Conservation (phyloP, 2,113 vertebrate genomes). For the Pseudonaja textilis region DNA sequence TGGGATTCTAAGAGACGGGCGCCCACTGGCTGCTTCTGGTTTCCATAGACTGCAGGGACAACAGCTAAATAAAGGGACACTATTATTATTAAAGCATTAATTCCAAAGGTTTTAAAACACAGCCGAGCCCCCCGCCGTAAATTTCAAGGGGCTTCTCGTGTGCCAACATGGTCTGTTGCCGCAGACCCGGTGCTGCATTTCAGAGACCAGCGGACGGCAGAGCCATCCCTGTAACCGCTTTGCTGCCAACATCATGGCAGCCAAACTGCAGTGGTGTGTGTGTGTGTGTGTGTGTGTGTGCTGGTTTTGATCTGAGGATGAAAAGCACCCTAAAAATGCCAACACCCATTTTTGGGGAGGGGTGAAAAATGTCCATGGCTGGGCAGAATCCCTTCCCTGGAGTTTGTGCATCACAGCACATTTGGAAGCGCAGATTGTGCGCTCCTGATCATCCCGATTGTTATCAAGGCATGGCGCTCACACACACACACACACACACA, state of each 20-base stretch:
- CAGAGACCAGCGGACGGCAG: not conserved
- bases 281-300: no score
- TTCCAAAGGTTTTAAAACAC: not conserved
- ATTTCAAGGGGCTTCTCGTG: not conserved
- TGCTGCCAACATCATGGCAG: not conserved
- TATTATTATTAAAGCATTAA: not conserved
- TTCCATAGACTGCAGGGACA: not conserved
- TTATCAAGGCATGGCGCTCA: not conserved
- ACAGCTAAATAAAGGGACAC: not conserved
- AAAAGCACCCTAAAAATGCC: not conserved
- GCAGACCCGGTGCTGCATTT: not conserved
- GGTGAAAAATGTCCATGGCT: not conserved
- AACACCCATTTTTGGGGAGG: not conserved
- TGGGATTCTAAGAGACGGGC: not conserved
- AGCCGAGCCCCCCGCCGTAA: not conserved
- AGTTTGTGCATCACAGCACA: not conserved
- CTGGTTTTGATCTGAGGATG: not conserved
- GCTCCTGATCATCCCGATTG: not conserved
- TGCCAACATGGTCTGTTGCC: not conserved
- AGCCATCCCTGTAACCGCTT: not conserved
- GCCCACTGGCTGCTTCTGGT: not conserved
- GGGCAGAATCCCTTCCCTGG: no score
- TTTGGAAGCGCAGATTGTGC: not conserved
- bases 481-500: rapidly evolving
- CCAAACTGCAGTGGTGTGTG: not conserved